Conservation (phyloP, 2,888 invertebrate species). For the Gastracanthus pulcherrimus region DNA sequence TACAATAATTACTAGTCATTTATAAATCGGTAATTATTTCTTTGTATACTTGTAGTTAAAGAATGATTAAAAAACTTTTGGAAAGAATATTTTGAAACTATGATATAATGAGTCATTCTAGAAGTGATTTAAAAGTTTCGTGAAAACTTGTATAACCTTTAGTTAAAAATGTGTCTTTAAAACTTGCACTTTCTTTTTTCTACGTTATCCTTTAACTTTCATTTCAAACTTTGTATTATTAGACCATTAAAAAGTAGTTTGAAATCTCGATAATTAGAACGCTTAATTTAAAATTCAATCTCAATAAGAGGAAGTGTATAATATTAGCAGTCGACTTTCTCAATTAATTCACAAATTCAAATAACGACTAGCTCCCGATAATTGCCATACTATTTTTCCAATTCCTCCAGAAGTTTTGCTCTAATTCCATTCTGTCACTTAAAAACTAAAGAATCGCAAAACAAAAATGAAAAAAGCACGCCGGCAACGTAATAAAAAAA, state of each 20-base stretch:
- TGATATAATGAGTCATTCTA: neutral
- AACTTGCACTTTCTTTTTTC: neutral
- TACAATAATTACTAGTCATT: too few species aligned
- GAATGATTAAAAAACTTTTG: neutral
- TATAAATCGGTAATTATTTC: neutral
- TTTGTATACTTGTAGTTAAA: neutral
- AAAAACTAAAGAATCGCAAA: neutral
- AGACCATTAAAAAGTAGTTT: too few species aligned
- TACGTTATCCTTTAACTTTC: neutral
- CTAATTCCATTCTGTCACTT: too few species aligned
- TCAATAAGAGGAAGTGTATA: too few species aligned
- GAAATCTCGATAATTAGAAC: too few species aligned
- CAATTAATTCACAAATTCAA: too few species aligned
- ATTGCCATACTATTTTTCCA: too few species aligned
- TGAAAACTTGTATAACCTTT: constrained; percentile 15
- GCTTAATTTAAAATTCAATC: too few species aligned
- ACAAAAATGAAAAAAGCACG: neutral
- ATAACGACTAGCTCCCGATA: too few species aligned
- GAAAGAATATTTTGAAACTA: neutral
- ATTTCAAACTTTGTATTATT: too few species aligned
- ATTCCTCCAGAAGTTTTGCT: neutral
- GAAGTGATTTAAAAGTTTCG: neutral
- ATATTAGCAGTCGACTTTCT: too few species aligned
- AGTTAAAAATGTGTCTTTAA: constrained; percentile 13
- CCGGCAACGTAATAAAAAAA: neutral